Percentiles rank a stretch among this genome's conserved stretches.
phyloP scores from a whole-genome alignment of 2,113 vertebrate genomes.

The Strigops habroptila region DNA sequence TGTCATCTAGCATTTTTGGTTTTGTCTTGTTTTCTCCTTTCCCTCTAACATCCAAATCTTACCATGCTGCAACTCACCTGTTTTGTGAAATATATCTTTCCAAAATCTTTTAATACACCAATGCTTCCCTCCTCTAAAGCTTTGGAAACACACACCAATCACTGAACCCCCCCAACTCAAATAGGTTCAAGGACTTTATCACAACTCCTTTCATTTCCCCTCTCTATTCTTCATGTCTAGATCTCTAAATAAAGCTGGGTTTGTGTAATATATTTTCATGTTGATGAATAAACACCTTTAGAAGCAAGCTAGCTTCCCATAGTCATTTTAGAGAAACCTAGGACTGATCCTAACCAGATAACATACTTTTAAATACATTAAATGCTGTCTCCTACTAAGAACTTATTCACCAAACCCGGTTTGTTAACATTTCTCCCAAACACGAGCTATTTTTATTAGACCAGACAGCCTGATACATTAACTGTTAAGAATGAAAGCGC shows the following conservation, averaged over 20 bases:
- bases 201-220: neutral
- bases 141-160: neutral
- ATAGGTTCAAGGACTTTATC: neutral
- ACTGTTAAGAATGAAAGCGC: neutral
- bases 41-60: neutral
- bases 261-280: neutral
- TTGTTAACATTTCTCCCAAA: conserved; percentile 15
- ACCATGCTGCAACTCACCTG: neutral
- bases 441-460: conserved; percentile 5
- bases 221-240: neutral
- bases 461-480: conserved; percentile 27
- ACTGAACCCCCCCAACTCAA: neutral
- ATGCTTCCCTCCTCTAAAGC: neutral
- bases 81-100: neutral
- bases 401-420: neutral
- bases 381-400: neutral
- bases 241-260: neutral
- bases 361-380: neutral
- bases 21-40: neutral
- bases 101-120: neutral
- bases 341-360: conserved; percentile 11
- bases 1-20: neutral
- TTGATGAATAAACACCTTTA: conserved; percentile 1
- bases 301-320: neutral
- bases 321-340: neutral